Conservation (phyloP, 2,888 invertebrate species). For the Dichetophora obliterata region DNA sequence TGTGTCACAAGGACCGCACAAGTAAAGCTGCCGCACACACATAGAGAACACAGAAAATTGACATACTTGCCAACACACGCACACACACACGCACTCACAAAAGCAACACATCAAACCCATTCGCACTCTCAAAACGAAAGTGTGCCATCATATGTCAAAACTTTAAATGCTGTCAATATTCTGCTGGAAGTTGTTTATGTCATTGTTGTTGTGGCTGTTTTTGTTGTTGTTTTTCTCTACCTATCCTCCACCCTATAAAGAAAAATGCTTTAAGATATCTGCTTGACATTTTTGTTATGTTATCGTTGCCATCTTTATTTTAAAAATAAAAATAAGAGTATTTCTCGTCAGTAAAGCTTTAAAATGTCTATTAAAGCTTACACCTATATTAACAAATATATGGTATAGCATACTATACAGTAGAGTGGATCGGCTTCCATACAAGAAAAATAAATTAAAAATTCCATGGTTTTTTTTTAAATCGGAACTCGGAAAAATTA, state of each 20-base stretch:
- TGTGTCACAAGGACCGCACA: not conserved
- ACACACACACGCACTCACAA: conserved; percentile 40
- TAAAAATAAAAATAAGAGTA: too few relatives aligned
- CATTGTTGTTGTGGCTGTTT: not conserved
- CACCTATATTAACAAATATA: too few relatives aligned
- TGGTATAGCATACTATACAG: too few relatives aligned
- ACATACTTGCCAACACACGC: conserved; percentile 47
- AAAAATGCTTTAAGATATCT: not conserved
- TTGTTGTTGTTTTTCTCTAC: not conserved
- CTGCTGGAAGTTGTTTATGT: not conserved
- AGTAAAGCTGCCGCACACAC: not conserved
- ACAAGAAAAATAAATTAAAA: too few relatives aligned
- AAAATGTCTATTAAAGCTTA: too few relatives aligned
- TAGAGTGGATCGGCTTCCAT: too few relatives aligned
- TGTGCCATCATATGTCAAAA: conserved; percentile 4
- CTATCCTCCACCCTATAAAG: not conserved
- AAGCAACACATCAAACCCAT: conserved; percentile 27
- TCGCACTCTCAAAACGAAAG: conserved; percentile 33
- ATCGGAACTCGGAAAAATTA: too few relatives aligned
- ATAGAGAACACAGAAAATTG: too few relatives aligned
- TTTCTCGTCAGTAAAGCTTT: too few relatives aligned
- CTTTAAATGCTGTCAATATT: conserved; percentile 14
- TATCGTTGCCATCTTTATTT: not conserved
- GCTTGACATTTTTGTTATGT: not conserved
- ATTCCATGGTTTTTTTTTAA: too few relatives aligned